Conservation (phyloP, 2,888 invertebrate species). For the Drosophila lutescens region DNA sequence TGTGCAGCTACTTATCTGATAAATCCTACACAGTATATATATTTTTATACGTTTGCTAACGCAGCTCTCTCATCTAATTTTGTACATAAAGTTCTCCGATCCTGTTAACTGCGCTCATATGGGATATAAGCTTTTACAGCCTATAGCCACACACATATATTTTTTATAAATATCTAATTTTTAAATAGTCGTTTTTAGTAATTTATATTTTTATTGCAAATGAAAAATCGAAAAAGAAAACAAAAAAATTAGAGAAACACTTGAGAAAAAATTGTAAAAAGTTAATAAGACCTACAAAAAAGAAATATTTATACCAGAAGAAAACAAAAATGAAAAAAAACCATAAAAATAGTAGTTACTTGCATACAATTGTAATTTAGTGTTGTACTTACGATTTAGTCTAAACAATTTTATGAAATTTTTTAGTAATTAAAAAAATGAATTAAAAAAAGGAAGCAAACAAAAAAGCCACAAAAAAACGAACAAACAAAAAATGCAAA, state of each 20-base stretch:
- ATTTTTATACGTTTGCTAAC: conserved; percentile 46
- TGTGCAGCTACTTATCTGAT: conserved; percentile 41
- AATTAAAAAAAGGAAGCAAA: conserved; percentile 67
- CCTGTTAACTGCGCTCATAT: conserved; percentile 20
- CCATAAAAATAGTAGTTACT: conserved; percentile 71
- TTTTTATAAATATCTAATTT: conserved; percentile 74
- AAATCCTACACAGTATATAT: conserved; percentile 42
- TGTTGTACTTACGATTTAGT: conserved; percentile 80
- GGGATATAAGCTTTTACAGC: conserved; percentile 14
- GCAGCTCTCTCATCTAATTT: conserved; percentile 37
- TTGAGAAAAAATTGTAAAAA: conserved; percentile 68
- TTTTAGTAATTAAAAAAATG: conserved; percentile 76
- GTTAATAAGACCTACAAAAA: conserved; percentile 54
- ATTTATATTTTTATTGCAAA: conserved; percentile 79
- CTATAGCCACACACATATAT: conserved; percentile 44
- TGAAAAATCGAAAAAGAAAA: conserved; percentile 45
- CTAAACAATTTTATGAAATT: conserved; percentile 82
- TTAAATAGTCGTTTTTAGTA: conserved; percentile 81
- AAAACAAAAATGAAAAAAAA: conserved; percentile 35
- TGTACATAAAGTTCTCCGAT: conserved; percentile 41
- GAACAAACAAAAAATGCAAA: conserved; percentile 66
- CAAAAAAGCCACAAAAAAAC: conserved; percentile 59
- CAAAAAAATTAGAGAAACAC: conserved; percentile 43
- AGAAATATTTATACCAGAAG: conserved; percentile 64
- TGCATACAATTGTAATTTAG: conserved; percentile 81